Evolutionary conservation across 2,113 vertebrate species (phyloP).

Genomic region (Dipodomys spectabilis): DNA sequence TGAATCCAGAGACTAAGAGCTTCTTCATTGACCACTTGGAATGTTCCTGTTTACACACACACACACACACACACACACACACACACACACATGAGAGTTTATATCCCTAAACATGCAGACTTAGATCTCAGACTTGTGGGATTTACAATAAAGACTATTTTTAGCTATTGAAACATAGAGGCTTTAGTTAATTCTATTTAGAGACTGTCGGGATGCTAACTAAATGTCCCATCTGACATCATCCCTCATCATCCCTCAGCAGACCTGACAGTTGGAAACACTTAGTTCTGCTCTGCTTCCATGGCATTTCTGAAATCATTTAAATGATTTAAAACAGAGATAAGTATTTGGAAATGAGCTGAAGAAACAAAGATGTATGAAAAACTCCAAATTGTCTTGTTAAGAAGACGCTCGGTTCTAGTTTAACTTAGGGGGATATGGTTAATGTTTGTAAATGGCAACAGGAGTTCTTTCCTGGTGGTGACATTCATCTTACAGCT

Average conservation of each 20-base stretch:
- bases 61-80: too few species aligned
- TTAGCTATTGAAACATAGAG: slow-evolving; percentile 59
- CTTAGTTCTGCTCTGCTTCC: slow-evolving; percentile 82
- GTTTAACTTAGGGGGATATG: slow-evolving; percentile 56
- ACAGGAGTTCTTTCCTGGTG: background rate
- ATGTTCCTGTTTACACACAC: background rate
- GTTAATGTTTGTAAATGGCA: slow-evolving; percentile 34
- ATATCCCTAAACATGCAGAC: background rate
- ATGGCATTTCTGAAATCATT: slow-evolving; percentile 61
- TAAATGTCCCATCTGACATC: slow-evolving; percentile 71
- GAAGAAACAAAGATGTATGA: slow-evolving; percentile 29
- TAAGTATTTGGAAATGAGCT: slow-evolving; percentile 63
- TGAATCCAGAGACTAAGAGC: background rate
- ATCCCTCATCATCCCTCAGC: slow-evolving; percentile 78
- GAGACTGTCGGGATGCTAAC: slow-evolving; percentile 55
- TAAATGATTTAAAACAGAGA: slow-evolving; percentile 70
- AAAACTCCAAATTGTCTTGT: background rate
- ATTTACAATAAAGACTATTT: slow-evolving; percentile 65
- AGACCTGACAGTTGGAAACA: slow-evolving; percentile 76
- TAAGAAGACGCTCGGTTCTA: slow-evolving; percentile 31
- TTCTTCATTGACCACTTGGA: slow-evolving; percentile 21
- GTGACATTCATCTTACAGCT: background rate
- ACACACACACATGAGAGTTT: too few species aligned
- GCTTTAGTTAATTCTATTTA: slow-evolving; percentile 79
- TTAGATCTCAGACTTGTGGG: background rate